These are phyloP conservation scores for Pelodytes ibericus DNA, from an alignment of 2,797 vertebrate genomes.

Conservation along the genomic window DNA sequence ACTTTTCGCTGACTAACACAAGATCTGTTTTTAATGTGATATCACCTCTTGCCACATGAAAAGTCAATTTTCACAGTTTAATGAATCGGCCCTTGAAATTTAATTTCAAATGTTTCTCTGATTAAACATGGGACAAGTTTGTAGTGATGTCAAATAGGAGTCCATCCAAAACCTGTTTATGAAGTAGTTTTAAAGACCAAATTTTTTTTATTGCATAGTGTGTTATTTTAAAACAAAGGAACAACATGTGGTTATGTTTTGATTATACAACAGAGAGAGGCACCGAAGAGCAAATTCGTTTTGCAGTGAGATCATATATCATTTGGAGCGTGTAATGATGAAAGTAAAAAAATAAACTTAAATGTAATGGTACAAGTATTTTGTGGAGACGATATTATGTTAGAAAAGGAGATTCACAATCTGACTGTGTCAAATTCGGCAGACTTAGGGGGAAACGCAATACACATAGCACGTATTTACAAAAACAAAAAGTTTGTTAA, in stretches of 20 bases:
- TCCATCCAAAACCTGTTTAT: background rate
- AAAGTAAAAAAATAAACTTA: conserved; percentile 31
- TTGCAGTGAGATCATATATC: conserved; percentile 32
- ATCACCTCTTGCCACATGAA: background rate
- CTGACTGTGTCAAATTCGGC: too few species aligned
- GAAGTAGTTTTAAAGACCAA: background rate
- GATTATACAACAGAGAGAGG: conserved; percentile 5
- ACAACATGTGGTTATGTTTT: conserved; percentile 40
- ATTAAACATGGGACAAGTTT: background rate
- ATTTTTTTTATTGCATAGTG: conserved; percentile 3
- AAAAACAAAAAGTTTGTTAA: too few species aligned
- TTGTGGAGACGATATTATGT: too few species aligned
- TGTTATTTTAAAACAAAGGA: background rate
- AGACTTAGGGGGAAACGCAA: too few species aligned
- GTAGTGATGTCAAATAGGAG: conserved; percentile 8
- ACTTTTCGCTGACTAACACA: background rate
- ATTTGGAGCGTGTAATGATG: background rate
- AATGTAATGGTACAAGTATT: too few species aligned
- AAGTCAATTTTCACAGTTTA: conserved; percentile 5
- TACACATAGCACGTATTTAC: too few species aligned
- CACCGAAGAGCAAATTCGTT: conserved; percentile 14
- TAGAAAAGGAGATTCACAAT: too few species aligned
- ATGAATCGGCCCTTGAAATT: background rate
- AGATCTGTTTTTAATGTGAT: background rate
- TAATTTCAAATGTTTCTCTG: conserved; percentile 24